A percentile compares a stretch with the other conserved stretches of the same genome.
These are phyloP conservation scores for Andrena trimmerana DNA, from an alignment of 2,888 invertebrate species.

Conservation along the genomic window DNA sequence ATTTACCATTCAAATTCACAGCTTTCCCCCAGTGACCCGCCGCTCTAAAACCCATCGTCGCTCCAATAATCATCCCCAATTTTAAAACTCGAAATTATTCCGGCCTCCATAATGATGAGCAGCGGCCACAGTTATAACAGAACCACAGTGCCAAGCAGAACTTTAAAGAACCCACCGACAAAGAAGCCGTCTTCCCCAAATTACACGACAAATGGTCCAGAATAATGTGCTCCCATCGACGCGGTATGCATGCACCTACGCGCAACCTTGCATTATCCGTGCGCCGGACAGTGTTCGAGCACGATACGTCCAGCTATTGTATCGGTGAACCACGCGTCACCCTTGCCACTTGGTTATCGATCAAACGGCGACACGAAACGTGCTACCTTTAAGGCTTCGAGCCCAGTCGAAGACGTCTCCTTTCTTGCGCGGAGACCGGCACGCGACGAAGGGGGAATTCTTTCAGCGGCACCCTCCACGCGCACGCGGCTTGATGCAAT, in stretches of 20 bases:
- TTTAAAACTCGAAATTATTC: background rate
- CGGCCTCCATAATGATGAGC: background rate
- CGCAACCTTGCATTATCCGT: conserved; percentile 10
- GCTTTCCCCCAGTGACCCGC: background rate
- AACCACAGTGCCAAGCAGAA: background rate
- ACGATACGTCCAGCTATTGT: conserved; percentile 36
- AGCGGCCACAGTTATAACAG: background rate
- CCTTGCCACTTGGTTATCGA: conserved; percentile 57
- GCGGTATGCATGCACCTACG: background rate
- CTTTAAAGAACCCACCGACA: conserved; percentile 11
- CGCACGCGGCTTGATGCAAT: background rate
- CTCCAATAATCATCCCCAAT: background rate
- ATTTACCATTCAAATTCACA: background rate
- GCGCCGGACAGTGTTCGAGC: conserved; percentile 8
- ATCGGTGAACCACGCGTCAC: conserved; percentile 55
- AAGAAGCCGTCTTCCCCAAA: background rate
- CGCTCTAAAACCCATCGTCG: background rate
- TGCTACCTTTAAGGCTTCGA: conserved; percentile 37
- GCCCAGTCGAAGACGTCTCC: background rate
- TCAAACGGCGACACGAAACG: conserved; percentile 60
- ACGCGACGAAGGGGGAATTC: background rate
- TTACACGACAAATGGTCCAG: conserved; percentile 2
- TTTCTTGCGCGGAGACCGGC: background rate
- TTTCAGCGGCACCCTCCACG: background rate
- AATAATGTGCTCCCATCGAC: conserved; percentile 3